phyloP scores from a whole-genome alignment of 1,140 invertebrate species.

The Leptoteleia sp. region DNA sequence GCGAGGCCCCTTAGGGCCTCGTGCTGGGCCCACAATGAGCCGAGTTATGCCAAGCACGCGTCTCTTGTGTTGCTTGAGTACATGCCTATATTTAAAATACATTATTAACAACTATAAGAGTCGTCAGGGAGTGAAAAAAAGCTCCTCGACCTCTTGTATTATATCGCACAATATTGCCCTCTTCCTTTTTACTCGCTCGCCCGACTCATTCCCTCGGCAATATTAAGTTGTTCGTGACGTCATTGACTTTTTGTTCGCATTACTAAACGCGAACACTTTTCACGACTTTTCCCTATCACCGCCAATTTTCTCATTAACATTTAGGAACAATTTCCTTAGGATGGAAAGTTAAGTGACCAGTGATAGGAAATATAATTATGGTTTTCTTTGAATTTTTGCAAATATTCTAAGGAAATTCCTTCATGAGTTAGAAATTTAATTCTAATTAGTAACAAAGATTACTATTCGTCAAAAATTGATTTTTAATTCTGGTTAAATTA shows the following conservation, averaged over 20 bases:
- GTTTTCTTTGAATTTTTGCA: no score
- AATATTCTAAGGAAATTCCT: no score
- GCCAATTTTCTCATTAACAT: no score
- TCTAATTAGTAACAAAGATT: no score
- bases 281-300: no score
- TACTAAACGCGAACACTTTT: no score
- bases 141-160: constrained; percentile 42
- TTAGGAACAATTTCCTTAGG: no score
- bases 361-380: no score
- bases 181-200: constrained; percentile 51
- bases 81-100: constrained; percentile 80
- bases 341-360: no score
- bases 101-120: constrained; percentile 79
- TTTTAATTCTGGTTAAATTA: no score
- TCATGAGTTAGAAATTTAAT: no score
- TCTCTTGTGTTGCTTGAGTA: constrained; percentile 76
- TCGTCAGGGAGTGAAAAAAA: constrained; percentile 59
- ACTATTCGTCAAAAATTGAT: no score
- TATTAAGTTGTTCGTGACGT: constrained; percentile 39
- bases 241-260: not conserved
- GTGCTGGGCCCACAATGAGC: constrained; percentile 77
- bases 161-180: constrained; percentile 49
- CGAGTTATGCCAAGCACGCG: constrained; percentile 80
- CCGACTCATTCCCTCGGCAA: constrained; percentile 55
- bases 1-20: constrained; percentile 70